Conservation (phyloP, 2,113 vertebrate genomes). For the Platycercus adscitus region DNA sequence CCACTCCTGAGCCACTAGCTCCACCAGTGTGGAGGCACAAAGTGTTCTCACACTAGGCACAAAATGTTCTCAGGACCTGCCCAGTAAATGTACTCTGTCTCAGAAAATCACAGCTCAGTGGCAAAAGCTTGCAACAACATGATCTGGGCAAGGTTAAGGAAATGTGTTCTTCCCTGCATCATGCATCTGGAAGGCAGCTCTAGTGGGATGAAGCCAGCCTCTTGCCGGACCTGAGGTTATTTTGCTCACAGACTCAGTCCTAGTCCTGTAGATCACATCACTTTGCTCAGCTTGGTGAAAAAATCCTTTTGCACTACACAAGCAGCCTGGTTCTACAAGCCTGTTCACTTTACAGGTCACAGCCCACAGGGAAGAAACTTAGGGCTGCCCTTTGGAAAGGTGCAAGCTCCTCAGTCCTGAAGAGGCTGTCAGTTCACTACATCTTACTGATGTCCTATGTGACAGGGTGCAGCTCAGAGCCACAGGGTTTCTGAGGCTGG, state of each 20-base stretch:
- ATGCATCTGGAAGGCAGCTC: not conserved
- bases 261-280: not conserved
- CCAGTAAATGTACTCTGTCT: not conserved
- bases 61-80: not conserved
- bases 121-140: not conserved
- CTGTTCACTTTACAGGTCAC: not conserved
- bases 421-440: not conserved
- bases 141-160: not conserved
- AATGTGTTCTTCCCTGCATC: accelerated
- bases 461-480: not conserved
- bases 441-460: not conserved
- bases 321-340: not conserved
- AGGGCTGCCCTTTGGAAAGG: not conserved
- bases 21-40: not conserved
- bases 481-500: not conserved
- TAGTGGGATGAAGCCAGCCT: accelerated
- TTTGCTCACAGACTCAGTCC: not conserved
- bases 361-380: not conserved
- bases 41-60: too few relatives aligned
- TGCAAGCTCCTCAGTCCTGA: not conserved
- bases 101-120: not conserved
- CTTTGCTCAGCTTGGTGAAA: not conserved
- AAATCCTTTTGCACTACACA: not conserved
- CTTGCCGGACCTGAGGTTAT: not conserved
- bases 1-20: not conserved